Base-by-base conservation (phyloP, 1,140 invertebrate species). In the Scaptomyza graminum region DNA sequence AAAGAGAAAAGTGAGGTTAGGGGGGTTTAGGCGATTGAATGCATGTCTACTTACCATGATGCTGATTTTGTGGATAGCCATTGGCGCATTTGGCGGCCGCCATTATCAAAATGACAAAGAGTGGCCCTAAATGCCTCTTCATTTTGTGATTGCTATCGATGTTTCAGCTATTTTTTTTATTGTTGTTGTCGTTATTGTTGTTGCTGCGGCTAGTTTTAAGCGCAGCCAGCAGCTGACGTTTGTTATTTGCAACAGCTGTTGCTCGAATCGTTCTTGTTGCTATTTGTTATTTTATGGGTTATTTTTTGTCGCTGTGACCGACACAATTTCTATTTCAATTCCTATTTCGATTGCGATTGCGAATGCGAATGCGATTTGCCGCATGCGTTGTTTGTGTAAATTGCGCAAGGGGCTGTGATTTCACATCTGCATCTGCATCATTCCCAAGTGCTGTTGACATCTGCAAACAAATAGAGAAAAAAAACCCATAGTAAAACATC, bases 81-180 rank as follows among this genome's bases (percentile, higher is more conserved):
- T 63, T 78, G 70, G 71, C 69, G 65, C 88, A 90, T 75, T 89
- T 79, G 72, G 77, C 72, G 44, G 69, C 82, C 74, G 69, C 82
- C 74, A 90, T 84, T 79, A 91, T 79, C 60, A 90, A 76, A 69
- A 91, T 79, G 75, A 90, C 66, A 73, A 91, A 74, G 60, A 91
- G 62, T 22, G 64, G 50, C 57, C 77, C 79, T 76, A 76, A 81
- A 67, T 73, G 75, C 51, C 63, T 67, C 46, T 68, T 76, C 71
- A 82, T 76, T 81, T 78, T 83, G 56, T 64, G 70, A 47, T 49
- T 67, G 34, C 18, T 22, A 3, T 22, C 18, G 18, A 22, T 22
- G 4, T 22, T 22, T 22, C 25, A 60, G 51, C 16, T 61, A 31
- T 34, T 49, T 55, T 49, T 62, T 39, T 41, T 68, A 39, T 39